Conservation (phyloP, 2,888 invertebrate genomes). For the Rotaria magnacalcarata region DNA sequence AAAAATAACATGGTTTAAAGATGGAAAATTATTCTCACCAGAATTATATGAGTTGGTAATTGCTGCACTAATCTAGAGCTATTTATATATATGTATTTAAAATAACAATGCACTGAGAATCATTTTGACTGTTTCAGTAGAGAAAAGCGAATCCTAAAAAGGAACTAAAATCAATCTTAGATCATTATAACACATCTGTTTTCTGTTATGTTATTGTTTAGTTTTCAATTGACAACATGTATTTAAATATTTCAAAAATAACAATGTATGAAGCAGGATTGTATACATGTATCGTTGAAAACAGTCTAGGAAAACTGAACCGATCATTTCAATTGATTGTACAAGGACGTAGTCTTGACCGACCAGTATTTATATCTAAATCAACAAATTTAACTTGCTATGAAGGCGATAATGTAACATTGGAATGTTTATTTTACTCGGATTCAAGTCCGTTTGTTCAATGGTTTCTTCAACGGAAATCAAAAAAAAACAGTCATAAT, state of each 20-base stretch:
- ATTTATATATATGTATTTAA: too few relatives aligned
- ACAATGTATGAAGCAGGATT: constrained; percentile 8
- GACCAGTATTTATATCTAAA: constrained; percentile 4
- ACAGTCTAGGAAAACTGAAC: neutral
- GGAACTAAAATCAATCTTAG: neutral
- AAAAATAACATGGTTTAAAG: constrained; percentile 3
- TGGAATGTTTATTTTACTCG: constrained; percentile 1
- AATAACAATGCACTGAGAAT: too few relatives aligned
- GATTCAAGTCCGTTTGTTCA: constrained; percentile 26
- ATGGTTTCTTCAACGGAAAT: constrained; percentile 5
- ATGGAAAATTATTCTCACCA: neutral
- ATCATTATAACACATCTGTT: too few relatives aligned
- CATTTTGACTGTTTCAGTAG: neutral
- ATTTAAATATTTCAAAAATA: constrained; percentile 26
- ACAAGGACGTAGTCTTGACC: constrained; percentile 30
- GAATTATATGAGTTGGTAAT: neutral
- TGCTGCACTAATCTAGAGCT: too few relatives aligned
- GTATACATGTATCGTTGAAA: neutral
- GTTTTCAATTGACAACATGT: constrained; percentile 13
- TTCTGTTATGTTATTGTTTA: neutral
- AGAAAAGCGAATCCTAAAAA: neutral
- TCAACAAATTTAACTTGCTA: neutral
- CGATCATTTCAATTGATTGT: constrained; percentile 4
- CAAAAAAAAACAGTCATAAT: too few relatives aligned
- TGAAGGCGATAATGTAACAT: constrained; percentile 28